Evolutionary conservation across 2,888 invertebrate genomes (phyloP).

Genomic region (Lathronympha strigana): DNA sequence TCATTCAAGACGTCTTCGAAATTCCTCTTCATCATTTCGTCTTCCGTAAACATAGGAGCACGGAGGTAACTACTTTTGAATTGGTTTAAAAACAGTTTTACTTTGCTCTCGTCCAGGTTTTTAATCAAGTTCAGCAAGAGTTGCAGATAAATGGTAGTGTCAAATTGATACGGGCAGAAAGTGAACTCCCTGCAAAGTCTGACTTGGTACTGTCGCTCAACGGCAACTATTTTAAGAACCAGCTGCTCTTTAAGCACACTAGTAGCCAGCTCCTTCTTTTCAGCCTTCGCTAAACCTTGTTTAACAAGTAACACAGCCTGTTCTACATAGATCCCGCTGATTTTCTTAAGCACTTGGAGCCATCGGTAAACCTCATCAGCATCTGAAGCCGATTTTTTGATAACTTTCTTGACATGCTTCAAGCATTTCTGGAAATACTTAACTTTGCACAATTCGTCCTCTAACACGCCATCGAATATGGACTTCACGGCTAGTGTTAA

Average conservation of each 20-base stretch:
- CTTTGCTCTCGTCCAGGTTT: conserved; percentile 50
- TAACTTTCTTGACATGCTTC: conserved; percentile 52
- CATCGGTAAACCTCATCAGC: conserved; percentile 54
- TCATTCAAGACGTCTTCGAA: conserved; percentile 11
- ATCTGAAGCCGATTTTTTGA: conserved; percentile 52
- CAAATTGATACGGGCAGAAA: conserved; percentile 54
- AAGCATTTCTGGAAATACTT: conserved; percentile 52
- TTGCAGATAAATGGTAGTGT: conserved; percentile 57
- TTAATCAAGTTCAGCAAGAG: conserved; percentile 53
- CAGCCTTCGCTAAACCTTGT: conserved; percentile 47
- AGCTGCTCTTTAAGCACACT: conserved; percentile 57
- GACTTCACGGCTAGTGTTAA: conserved; percentile 56
- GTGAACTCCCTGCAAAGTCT: conserved; percentile 59
- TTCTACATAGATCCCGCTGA: conserved; percentile 62
- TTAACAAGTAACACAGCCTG: conserved; percentile 50
- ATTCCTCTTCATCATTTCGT: neutral
- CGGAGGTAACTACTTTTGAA: conserved; percentile 50
- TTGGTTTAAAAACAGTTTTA: conserved; percentile 52
- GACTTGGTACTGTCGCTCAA: conserved; percentile 59
- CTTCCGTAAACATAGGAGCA: neutral
- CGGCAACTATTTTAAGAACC: conserved; percentile 53
- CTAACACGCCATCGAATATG: conserved; percentile 54
- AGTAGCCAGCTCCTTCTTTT: conserved; percentile 48
- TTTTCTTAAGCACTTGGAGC: conserved; percentile 62
- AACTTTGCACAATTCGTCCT: conserved; percentile 48